Base-by-base conservation (phyloP, 1,140 invertebrate species). In the Adoxophyes honmai region DNA sequence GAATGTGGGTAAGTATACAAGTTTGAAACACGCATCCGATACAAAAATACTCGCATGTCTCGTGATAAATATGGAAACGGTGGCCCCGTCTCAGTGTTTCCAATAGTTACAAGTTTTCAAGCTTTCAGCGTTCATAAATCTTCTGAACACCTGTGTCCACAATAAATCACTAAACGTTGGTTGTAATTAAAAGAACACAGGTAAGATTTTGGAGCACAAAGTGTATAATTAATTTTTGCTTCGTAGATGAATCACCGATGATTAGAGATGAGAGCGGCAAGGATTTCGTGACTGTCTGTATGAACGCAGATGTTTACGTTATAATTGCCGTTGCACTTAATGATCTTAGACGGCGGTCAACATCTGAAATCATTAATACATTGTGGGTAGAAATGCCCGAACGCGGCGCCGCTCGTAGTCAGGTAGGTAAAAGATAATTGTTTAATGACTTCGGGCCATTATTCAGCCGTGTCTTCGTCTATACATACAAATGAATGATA, bases 191-290 rank as follows among this genome's bases (percentile, higher is more conserved):
- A 86, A 81, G 74, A 81, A 81, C 71, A 68, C 60, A 70, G 78
- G 71, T 75, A 81, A 79, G 70, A 78, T 81, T 80, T 73, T 21
- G 44, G 68, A 74, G 68, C 73, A 67, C 69, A 70, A 59, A 71
- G 69, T 73, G 64, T 86, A 78, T 86, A 86, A 86, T 88, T 88
- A 88, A 84, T 84, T 83, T 78, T 74, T 73, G 68, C 66, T 87
- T 75, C 62, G 78, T 77, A 82, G 82, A 86, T 80, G 83, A 84
- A 86, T 86, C 75, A 76, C 74, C 75, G 76, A 78, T 80, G 76
- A 84, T 86, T 82, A 81, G 78, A 73, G 71, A 64, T 66, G 67
- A 64, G 65, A 63, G 64, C 59, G 63, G 57, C 57, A 60, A 74
- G 66, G 73, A 73, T 73, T 66, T 73, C 77, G 67, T 72, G 75